Evolutionary conservation across 2,888 invertebrate genomes (phyloP).

Genomic region (Aleiodes alternator): DNA sequence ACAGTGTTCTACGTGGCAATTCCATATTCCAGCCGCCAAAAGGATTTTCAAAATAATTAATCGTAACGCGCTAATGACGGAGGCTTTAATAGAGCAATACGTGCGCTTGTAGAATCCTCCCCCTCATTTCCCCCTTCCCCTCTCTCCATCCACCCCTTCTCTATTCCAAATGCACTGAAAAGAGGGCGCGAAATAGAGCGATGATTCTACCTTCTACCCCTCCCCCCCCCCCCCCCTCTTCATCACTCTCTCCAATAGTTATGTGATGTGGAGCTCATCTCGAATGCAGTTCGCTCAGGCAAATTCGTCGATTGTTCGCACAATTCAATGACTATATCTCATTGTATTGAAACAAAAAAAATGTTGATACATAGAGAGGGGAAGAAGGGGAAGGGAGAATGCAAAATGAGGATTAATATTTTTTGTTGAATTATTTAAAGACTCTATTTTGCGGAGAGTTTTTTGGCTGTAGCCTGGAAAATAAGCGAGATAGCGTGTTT

Average conservation of each 20-base stretch:
- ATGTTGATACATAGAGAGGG: neutral
- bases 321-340: neutral
- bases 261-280: conserved; percentile 36
- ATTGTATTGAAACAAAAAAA: neutral
- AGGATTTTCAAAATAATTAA: conserved; percentile 45
- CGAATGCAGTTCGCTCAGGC: conserved; percentile 39
- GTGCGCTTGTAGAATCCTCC: neutral
- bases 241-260: neutral
- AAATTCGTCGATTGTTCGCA: conserved; percentile 44
- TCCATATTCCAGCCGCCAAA: neutral
- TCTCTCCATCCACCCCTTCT: no score
- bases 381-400: conserved; percentile 10
- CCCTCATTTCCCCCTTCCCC: neutral
- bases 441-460: no score
- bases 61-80: conserved; percentile 46
- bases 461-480: no score
- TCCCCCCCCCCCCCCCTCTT: neutral
- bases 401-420: conserved; percentile 23
- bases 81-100: conserved; percentile 6
- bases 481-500: no score
- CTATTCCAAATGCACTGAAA: neutral
- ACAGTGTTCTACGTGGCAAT: neutral
- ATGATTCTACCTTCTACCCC: neutral
- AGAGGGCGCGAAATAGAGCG: neutral
- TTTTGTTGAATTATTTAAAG: neutral